phyloP scores from a whole-genome alignment of 2,113 vertebrate species.

The Cryptotis parvus region DNA sequence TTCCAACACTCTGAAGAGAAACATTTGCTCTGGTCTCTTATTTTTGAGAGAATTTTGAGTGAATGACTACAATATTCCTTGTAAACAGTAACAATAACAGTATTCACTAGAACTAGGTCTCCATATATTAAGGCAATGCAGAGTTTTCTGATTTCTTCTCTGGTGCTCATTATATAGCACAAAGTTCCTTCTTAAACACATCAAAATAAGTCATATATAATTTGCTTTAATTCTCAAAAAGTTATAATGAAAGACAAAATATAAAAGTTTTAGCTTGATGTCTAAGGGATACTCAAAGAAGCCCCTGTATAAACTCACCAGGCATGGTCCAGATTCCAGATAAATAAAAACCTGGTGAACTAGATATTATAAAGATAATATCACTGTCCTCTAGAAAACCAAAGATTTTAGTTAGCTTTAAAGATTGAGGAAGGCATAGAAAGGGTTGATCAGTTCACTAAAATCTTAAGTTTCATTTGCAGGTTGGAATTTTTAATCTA shows the following conservation, averaged over 20 bases:
- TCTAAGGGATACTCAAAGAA: neutral
- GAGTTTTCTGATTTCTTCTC: neutral
- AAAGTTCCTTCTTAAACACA: neutral
- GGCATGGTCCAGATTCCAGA: too few species aligned
- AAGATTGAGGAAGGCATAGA: too few species aligned
- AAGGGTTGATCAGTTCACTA: too few species aligned
- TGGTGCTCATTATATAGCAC: neutral
- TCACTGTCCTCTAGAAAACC: neutral
- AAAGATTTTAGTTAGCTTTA: too few species aligned
- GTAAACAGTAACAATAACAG: neutral
- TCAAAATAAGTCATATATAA: neutral
- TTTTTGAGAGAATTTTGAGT: neutral
- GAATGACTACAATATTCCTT: neutral
- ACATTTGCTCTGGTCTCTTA: conserved; percentile 24
- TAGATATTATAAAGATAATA: neutral
- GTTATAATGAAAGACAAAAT: conserved; percentile 4
- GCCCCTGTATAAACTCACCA: neutral
- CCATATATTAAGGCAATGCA: neutral
- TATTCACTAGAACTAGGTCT: neutral
- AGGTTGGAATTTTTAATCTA: neutral
- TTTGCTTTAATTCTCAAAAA: neutral
- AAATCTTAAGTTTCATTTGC: too few species aligned
- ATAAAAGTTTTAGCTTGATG: neutral
- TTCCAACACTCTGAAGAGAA: conserved; percentile 40
- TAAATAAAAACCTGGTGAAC: neutral